Conservation (phyloP, 1,140 invertebrate species). For the Pomacea maculata region DNA sequence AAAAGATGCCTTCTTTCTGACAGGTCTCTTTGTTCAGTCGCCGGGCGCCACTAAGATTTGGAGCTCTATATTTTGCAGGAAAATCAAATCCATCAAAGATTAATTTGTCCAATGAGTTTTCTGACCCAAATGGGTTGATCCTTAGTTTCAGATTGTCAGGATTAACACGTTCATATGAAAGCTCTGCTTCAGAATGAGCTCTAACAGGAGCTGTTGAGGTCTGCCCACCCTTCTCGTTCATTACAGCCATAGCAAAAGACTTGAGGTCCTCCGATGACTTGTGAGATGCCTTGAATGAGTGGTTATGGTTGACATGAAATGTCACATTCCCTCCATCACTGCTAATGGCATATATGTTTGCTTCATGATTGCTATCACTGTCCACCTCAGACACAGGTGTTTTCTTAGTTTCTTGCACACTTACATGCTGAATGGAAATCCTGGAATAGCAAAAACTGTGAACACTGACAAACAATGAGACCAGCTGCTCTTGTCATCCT, state of each 20-base stretch:
- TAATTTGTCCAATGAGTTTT: constrained; percentile 56
- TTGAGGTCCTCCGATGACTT: constrained; percentile 54
- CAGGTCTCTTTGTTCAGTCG: constrained; percentile 61
- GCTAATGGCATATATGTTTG: constrained; percentile 86
- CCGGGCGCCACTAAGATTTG: constrained; percentile 42
- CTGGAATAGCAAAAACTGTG: constrained; percentile 39
- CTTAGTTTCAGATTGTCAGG: constrained; percentile 56
- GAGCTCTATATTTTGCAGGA: constrained; percentile 30
- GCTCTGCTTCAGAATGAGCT: constrained; percentile 50
- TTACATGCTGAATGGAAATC: constrained; percentile 86
- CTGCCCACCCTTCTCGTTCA: constrained; percentile 48
- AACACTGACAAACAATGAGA: neutral
- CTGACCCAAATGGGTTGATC: constrained; percentile 64
- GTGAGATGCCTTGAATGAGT: constrained; percentile 31
- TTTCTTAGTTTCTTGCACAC: constrained; percentile 76
- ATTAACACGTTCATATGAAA: constrained; percentile 59
- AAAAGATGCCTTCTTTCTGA: constrained; percentile 62
- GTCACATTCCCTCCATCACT: constrained; percentile 86
- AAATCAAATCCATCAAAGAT: constrained; percentile 55
- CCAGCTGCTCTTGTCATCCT: no score
- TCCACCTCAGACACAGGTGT: constrained; percentile 60
- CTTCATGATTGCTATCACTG: constrained; percentile 61
- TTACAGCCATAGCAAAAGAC: constrained; percentile 55
- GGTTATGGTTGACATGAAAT: constrained; percentile 76
- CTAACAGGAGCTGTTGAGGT: constrained; percentile 40